These are phyloP conservation scores for Drosophila yooni DNA, from an alignment of 2,888 invertebrate species.

Conservation along the genomic window DNA sequence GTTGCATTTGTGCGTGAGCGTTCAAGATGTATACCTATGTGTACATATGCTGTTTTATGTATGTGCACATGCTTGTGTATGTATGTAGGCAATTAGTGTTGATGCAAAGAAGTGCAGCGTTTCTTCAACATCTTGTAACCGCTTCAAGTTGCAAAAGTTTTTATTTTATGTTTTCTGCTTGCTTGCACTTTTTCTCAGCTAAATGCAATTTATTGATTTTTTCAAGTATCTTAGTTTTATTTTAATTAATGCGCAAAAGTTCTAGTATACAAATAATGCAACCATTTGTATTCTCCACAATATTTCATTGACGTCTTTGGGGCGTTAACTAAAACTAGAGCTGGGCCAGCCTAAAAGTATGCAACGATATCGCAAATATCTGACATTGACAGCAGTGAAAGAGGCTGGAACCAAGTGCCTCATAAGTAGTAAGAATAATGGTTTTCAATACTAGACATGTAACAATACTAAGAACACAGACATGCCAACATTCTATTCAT, in stretches of 20 bases:
- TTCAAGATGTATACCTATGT: not conserved
- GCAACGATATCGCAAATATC: slow-evolving; percentile 37
- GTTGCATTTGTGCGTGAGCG: slow-evolving; percentile 10
- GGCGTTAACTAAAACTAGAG: slow-evolving; percentile 39
- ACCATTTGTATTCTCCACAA: not conserved
- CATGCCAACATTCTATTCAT: slow-evolving; percentile 33
- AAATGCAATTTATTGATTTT: slow-evolving; percentile 67
- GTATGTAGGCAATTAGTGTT: slow-evolving; percentile 1
- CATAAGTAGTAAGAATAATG: slow-evolving; percentile 28
- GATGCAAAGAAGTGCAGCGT: slow-evolving; percentile 32
- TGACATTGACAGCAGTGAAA: slow-evolving; percentile 76
- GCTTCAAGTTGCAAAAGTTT: slow-evolving; percentile 46
- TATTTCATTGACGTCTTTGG: slow-evolving; percentile 59
- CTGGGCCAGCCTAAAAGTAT: slow-evolving; percentile 65
- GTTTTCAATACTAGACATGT: slow-evolving; percentile 35
- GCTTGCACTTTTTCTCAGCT: slow-evolving; percentile 20
- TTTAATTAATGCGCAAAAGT: slow-evolving; percentile 67
- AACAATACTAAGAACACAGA: slow-evolving; percentile 29
- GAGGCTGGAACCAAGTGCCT: slow-evolving; percentile 11
- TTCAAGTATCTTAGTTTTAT: slow-evolving; percentile 58
- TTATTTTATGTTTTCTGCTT: slow-evolving; percentile 22
- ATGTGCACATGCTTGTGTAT: not conserved
- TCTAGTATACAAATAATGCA: not conserved
- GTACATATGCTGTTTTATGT: not conserved
- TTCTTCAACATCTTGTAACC: slow-evolving; percentile 42